phyloP scores from a whole-genome alignment of 1,140 invertebrate genomes.

The Drosophila mojavensis region DNA sequence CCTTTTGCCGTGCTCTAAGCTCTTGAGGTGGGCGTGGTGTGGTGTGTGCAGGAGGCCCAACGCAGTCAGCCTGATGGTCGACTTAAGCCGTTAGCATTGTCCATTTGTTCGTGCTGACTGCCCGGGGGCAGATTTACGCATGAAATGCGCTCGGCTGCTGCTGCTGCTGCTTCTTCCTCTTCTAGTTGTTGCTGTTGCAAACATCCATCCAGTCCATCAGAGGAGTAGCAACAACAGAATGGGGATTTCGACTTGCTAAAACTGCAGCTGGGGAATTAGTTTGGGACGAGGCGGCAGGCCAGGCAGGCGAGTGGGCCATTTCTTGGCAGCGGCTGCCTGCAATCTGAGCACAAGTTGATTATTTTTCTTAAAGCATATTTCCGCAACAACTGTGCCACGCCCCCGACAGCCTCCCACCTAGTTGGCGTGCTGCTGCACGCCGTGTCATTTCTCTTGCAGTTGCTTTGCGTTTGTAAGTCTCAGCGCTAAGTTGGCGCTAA shows the following conservation, averaged over 20 bases:
- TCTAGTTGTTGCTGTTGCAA: neutral
- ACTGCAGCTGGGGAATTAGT: slow-evolving; percentile 43
- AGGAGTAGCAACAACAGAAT: neutral
- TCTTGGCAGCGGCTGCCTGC: slow-evolving; percentile 14
- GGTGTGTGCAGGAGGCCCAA: neutral
- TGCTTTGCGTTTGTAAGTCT: slow-evolving; percentile 73
- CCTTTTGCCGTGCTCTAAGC: slow-evolving; percentile 28
- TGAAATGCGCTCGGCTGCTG: slow-evolving; percentile 35
- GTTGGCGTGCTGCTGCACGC: neutral
- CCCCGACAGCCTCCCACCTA: neutral
- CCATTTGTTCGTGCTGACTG: slow-evolving; percentile 16
- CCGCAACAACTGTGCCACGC: slow-evolving; percentile 24
- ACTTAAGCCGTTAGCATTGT: slow-evolving; percentile 39
- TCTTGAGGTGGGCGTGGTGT: slow-evolving; percentile 27
- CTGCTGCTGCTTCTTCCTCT: no score
- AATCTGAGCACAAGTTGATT: slow-evolving; percentile 69
- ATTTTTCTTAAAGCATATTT: slow-evolving; percentile 80
- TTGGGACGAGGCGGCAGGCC: neutral
- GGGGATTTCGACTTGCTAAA: slow-evolving; percentile 1
- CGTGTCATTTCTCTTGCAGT: slow-evolving; percentile 66
- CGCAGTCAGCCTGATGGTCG: slow-evolving; percentile 11
- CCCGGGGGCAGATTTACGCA: slow-evolving; percentile 39
- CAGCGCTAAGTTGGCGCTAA: slow-evolving; percentile 80
- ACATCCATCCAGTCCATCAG: slow-evolving; percentile 22
- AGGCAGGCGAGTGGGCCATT: slow-evolving; percentile 9